Evolutionary conservation across 2,888 invertebrate genomes (phyloP), one percentile per base, ranked within the genome.

Genomic region (Apodemia zela): DNA sequence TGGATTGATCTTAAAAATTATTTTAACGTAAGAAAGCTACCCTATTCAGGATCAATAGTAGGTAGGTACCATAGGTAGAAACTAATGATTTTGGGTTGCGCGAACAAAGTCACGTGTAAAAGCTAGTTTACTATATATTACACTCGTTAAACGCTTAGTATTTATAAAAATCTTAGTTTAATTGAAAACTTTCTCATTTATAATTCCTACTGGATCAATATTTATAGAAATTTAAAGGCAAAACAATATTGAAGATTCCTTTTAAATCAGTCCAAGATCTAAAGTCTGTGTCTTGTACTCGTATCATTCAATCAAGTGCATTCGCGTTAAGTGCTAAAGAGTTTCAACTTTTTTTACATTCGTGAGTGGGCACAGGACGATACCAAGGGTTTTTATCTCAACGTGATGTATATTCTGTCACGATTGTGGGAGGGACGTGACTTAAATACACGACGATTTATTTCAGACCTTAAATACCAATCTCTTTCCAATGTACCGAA

Each of bases 371-470:
- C 77, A 69, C 77, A 73, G 71, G 73, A 72, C 71, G 73, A 75
- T 78, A 77, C 79, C 75, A 77, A 80, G 79, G 80, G 81, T 82
- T 87, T 87, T 90, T 90, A 90, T 91, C 90, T 89, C 81, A 73
- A 71, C 81, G 80, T 87, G 87, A 89, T 84, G 81, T 86, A 87
- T 77, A 78, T 79, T 75, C 79, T 85, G 89, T 90, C 90, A 89
- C 89, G 90, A 87, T 80, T 75, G 70, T 68, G 74, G 74, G 73
- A 74, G 74, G 76, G 76, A 90, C 90, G 90, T 91, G 90, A 90
- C 89, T 80, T 77, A 84, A 87, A 89, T 89, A 80, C 80, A 77
- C 77, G 78, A 74, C 77, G 81, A 82, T 86, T 86, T 84, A 82
- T 85, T 81, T 75, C 73, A 66, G 71, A 72, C 72, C 72, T 70